Percentiles rank a stretch among this genome's conserved stretches.
These are phyloP conservation scores for Agriopis marginaria DNA, from an alignment of 2,888 invertebrate species.

Conservation along the genomic window DNA sequence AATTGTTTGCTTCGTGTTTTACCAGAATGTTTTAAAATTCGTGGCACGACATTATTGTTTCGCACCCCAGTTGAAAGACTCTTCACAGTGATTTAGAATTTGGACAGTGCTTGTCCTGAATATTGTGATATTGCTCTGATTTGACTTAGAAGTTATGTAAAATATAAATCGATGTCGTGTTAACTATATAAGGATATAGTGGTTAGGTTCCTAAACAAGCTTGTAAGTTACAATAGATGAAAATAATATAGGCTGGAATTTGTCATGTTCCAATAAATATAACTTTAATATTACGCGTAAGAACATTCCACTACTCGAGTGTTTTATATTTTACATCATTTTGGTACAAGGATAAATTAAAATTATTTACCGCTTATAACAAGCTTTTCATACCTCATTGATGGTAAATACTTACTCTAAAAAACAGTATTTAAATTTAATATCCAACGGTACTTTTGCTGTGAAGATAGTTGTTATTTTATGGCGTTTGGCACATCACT, in stretches of 20 bases:
- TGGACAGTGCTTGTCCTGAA: conserved; percentile 68
- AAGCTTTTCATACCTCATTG: no score
- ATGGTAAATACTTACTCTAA: no score
- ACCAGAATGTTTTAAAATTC: conserved; percentile 4
- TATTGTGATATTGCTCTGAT: conserved; percentile 83
- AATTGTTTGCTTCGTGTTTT: conserved; percentile 9
- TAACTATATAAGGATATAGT: conserved; percentile 64
- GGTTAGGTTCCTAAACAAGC: conserved; percentile 62
- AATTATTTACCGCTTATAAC: no score
- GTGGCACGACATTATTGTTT: conserved; percentile 20
- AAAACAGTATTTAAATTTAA: no score
- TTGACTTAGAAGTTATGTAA: conserved; percentile 69
- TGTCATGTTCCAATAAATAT: conserved; percentile 57
- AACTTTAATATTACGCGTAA: conserved; percentile 50
- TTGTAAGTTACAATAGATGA: conserved; percentile 67
- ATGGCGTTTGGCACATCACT: no score
- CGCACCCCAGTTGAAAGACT: conserved; percentile 42
- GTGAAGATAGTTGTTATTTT: no score
- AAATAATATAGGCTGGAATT: conserved; percentile 52
- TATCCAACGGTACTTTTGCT: no score
- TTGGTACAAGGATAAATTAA: background rate
- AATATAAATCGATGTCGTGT: conserved; percentile 80
- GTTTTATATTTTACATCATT: conserved; percentile 51
- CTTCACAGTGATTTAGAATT: conserved; percentile 45
- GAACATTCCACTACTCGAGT: conserved; percentile 47